Evolutionary conservation across 2,113 vertebrate genomes (phyloP).

Genomic region (Cinclus mexicanus): DNA sequence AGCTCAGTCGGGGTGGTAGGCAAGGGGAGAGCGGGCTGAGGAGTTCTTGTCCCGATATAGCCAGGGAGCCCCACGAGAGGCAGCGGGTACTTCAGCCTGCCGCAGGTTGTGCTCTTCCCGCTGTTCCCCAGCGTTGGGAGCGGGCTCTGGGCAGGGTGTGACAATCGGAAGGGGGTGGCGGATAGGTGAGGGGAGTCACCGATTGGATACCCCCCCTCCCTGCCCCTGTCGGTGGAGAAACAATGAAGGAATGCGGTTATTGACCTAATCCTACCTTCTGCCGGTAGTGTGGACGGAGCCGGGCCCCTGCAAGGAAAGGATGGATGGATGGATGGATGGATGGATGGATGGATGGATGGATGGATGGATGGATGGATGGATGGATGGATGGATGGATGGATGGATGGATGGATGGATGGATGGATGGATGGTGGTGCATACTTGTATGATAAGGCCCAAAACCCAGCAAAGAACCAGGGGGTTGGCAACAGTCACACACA

Average conservation of each 20-base stretch:
- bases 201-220: accelerated
- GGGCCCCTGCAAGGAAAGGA: accelerated
- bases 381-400: accelerated
- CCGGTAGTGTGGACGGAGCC: background rate
- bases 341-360: background rate
- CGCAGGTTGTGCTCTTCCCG: accelerated
- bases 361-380: background rate
- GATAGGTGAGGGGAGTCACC: too few species aligned
- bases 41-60: accelerated
- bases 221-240: too few species aligned
- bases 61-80: background rate
- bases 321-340: background rate
- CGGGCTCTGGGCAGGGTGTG: background rate
- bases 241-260: background rate
- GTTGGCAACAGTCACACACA: accelerated
- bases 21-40: background rate
- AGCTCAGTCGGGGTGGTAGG: too few species aligned
- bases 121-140: background rate
- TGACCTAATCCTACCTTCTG: background rate
- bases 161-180: accelerated
- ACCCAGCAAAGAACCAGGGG: background rate
- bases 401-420: accelerated
- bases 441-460: background rate
- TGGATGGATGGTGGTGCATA: accelerated
- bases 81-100: accelerated